Evolutionary conservation across 2,113 vertebrate species (phyloP).

Genomic region (Triplophysa rosa): DNA sequence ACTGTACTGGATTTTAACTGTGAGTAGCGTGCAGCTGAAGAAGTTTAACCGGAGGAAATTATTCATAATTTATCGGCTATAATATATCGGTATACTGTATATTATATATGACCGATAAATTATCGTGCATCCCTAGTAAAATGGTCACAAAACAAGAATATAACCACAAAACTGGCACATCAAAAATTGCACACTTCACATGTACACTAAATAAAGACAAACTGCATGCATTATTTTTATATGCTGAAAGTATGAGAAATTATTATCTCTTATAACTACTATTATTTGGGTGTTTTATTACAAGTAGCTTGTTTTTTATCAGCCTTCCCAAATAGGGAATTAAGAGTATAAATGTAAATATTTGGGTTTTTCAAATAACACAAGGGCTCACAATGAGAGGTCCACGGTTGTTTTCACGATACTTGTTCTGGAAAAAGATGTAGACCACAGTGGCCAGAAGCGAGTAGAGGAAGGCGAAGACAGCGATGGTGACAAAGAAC

Average conservation of each 20-base stretch:
- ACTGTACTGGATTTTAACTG: too few species aligned
- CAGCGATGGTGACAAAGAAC: slow-evolving; percentile 96
- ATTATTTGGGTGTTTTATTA: too few species aligned
- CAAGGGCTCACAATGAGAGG: slow-evolving; percentile 88
- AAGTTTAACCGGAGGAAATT: too few species aligned
- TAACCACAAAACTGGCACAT: background rate
- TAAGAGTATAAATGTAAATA: background rate
- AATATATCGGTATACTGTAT: too few species aligned
- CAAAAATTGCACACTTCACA: background rate
- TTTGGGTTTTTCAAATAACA: background rate
- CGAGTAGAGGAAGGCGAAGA: slow-evolving; percentile 96
- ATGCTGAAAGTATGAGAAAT: too few species aligned
- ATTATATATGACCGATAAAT: too few species aligned
- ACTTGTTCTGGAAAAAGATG: slow-evolving; percentile 96
- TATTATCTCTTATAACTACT: too few species aligned
- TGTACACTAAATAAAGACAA: background rate
- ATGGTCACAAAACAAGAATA: background rate
- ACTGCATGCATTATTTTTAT: background rate
- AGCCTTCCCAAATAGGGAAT: background rate
- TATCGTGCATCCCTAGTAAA: too few species aligned
- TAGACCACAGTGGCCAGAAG: slow-evolving; percentile 90
- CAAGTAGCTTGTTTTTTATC: background rate
- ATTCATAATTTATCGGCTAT: too few species aligned
- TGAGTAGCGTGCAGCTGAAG: too few species aligned
- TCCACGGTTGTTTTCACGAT: slow-evolving; percentile 90